Conservation (phyloP, 2,888 invertebrate species). For the Hirtodrosophila histrioides region DNA sequence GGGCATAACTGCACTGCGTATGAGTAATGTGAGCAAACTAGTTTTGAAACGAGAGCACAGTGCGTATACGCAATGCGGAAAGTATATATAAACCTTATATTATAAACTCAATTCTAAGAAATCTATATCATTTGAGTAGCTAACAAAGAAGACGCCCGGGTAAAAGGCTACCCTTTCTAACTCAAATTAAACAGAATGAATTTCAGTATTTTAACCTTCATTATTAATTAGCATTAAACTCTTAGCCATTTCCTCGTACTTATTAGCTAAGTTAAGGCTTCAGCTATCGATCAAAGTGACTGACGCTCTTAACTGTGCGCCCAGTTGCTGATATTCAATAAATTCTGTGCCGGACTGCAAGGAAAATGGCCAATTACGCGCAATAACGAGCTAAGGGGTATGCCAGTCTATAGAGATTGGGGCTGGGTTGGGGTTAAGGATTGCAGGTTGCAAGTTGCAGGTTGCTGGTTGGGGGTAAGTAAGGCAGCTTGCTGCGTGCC, state of each 20-base stretch:
- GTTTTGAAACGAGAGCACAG: slow-evolving; percentile 24
- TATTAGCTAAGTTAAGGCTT: background rate
- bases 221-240: no score
- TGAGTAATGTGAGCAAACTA: slow-evolving; percentile 23
- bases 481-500: slow-evolving; percentile 21
- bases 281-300: slow-evolving; percentile 67
- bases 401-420: slow-evolving; percentile 40
- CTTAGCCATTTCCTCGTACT: no score
- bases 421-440: background rate
- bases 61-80: slow-evolving; percentile 52
- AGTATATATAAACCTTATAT: no score
- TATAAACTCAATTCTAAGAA: no score
- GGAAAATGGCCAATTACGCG: slow-evolving; percentile 78
- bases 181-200: no score
- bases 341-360: slow-evolving; percentile 59
- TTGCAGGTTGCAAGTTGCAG: background rate
- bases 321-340: slow-evolving; percentile 67
- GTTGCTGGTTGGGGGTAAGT: background rate
- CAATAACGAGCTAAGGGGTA: slow-evolving; percentile 73
- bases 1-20: slow-evolving; percentile 48
- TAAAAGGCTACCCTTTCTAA: no score
- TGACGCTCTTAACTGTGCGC: slow-evolving; percentile 7
- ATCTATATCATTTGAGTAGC: no score
- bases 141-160: no score
- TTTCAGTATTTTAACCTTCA: no score